Base-by-base conservation (phyloP, 2,888 invertebrate genomes). In the Macrophya annulata region DNA sequence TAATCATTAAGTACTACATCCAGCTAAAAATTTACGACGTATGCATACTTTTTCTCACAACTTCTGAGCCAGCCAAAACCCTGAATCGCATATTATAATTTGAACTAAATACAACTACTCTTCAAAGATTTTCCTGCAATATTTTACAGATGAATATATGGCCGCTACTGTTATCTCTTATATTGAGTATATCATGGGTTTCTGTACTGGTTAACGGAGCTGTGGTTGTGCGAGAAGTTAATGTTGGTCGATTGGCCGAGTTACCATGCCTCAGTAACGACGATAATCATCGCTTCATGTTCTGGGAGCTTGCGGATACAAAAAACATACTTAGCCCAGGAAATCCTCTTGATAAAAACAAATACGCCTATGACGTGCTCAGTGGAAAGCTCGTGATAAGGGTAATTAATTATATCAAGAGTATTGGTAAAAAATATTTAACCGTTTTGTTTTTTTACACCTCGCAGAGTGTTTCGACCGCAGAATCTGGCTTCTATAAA, bases 281-380 rank as follows among this genome's bases (percentile, higher is more conserved):
- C 90, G 94, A 94, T 87, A 91, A 95, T 87, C 96, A 96, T 91
- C 95, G 95, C 89, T 96, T 96, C 89, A 94, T 96, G 94, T 96
- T 96, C 91, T 96, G 96, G 96, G 94, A 96, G 89, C 93, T 96
- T 89, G 91, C 91, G 4, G 91, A 93, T 84, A 94, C 95, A 76
- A 94, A 94, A 86, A 92, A 94, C 89, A 94, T 96, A 55, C 95
- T 96, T 87, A 96, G 96, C 1, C 96, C 96, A 37, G 95, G 95
- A 59, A 96, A 95, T 93, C 89, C 93, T 65, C 94, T 95, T 90
- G 95, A 96, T 92, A 94, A 94, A 87, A 93, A 94, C 76, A 96
- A 96, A 92, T 96, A 95, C 90, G 95, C 95, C 90, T 96, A 96
- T 93, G 96, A 96, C 93, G 96, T 96, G 15, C 93, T 96, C 74